Base-by-base conservation (phyloP, 1,140 invertebrate genomes). In the Drosophila micromelanica region DNA sequence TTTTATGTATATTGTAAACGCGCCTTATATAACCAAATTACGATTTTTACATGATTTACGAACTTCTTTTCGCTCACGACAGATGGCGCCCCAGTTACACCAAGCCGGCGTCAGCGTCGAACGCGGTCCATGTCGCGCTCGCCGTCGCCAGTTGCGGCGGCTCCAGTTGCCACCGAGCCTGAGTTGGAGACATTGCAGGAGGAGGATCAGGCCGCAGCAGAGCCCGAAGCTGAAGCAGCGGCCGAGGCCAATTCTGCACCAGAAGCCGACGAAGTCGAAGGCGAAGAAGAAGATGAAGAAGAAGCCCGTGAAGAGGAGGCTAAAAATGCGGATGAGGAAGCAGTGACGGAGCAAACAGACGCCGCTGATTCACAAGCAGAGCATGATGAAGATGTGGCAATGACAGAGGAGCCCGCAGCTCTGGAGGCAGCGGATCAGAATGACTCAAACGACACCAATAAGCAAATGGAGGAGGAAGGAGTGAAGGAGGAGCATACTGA, bases 91-190 rank as follows among this genome's bases (percentile, higher is more conserved):
- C 82, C 76, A 63, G 86, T 78, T 56, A 92, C 91, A 54, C 91
- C 91, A 63, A 84, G 85, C 61, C 67, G 86, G 23, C 76, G 92
- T 23, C 78, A 85, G 51, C 80, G 91, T 48, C 81, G 90, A 17
- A 91, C 91, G 13, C 72, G 90, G 11, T 92, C 91, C 30, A 92
- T 92, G 90, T 92, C 91, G 15, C 78, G 91, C 6, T 92, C 91
- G 20, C 90, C 90, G 1, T 92, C 91, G 37, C 91, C 91, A 13
- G 78, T 91, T 6, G 72, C 78, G 40, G 56, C 73, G 20, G 91
- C 73, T 11, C 62, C 76, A 27, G 74, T 77, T 17, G 90, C 78
- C 43, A 55, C 54, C n/a, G 90, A 91, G 42, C 87, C 90, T 1
- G 73, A 69, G 13, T 65, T 91, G 13, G 92, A 90, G 23, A 82